phyloP scores from a whole-genome alignment of 2,888 invertebrate species.

The Drosophila borborema region DNA sequence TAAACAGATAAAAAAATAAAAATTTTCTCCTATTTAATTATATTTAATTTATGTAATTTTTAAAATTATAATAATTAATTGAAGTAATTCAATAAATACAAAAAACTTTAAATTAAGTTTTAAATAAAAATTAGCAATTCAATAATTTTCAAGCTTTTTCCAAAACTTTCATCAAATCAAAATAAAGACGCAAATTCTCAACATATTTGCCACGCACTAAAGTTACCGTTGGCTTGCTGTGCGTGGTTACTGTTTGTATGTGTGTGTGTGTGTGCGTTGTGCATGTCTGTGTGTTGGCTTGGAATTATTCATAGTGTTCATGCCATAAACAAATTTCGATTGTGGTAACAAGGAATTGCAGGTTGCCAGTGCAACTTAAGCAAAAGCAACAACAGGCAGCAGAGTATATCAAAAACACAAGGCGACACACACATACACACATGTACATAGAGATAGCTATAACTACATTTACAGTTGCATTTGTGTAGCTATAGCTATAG shows the following conservation, averaged over 20 bases:
- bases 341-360: constrained; percentile 41
- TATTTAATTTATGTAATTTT: too few species aligned
- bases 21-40: too few species aligned
- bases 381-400: constrained; percentile 2
- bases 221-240: constrained; percentile 20
- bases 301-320: constrained; percentile 45
- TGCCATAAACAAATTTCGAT: constrained; percentile 54
- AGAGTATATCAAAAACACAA: constrained; percentile 38
- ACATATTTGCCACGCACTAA: neutral
- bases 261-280: neutral
- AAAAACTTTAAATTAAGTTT: neutral
- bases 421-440: constrained; percentile 4
- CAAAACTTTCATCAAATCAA: neutral
- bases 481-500: constrained; percentile 2
- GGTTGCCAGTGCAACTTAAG: constrained; percentile 11
- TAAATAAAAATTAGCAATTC: neutral
- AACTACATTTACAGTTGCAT: neutral
- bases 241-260: neutral
- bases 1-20: too few species aligned
- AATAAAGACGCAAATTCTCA: neutral
- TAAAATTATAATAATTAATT: neutral
- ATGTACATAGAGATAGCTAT: neutral
- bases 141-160: neutral
- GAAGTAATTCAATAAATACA: neutral
- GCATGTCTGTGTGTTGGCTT: neutral